Evolutionary conservation across 2,797 vertebrate species (phyloP), one percentile per base, ranked within the genome.

Genomic region (Avahi laniger): DNA sequence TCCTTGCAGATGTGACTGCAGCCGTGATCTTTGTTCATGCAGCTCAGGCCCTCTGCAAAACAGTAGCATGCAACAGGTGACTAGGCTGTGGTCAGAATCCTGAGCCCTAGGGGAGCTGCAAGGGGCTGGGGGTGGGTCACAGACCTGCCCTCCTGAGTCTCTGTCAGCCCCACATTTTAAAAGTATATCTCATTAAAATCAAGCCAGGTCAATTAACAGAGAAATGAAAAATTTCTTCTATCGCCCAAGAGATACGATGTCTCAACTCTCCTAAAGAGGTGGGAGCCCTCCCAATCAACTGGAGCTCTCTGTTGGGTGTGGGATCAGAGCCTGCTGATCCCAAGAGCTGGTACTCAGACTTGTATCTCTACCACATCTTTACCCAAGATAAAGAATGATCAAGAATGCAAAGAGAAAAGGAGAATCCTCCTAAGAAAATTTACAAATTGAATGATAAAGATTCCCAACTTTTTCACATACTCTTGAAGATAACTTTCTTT

Each of bases 1-100:
- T 99, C 99, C 98, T 99, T 99, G 99, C 99, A 99, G 99, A 99
- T 99, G 99, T 99, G 99, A 93, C 99, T 99, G 96, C 99, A 99
- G 98, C 99, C 99, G 0, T 99, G 99, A 89, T 99, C 99, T 98
- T 99, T 99, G 98, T 99, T 99, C 99, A 99, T 99, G 98, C 99
- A 99, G 99, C 99, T 99, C 99, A 99, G 98, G 95, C 99, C 99
- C 99, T 99, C 99, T 99, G 99, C 95, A 99, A 99, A 98, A 98
- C 54, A 98, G 88, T 70, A 95, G 63, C 73, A 69, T 1, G 33
- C 20, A 73, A 67, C 81, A 48, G 12, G 35, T 87, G 35, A 97
- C 46, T 35, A 30, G 54, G 22, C 46, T 50, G 52, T 9, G 17
- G 13, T 26, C 57, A 67, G 61, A 28, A 13, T 41, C 69, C 18